Percentiles rank a stretch among this genome's conserved stretches.
phyloP scores from a whole-genome alignment of 2,797 vertebrate genomes.

The Labeo calbasu region DNA sequence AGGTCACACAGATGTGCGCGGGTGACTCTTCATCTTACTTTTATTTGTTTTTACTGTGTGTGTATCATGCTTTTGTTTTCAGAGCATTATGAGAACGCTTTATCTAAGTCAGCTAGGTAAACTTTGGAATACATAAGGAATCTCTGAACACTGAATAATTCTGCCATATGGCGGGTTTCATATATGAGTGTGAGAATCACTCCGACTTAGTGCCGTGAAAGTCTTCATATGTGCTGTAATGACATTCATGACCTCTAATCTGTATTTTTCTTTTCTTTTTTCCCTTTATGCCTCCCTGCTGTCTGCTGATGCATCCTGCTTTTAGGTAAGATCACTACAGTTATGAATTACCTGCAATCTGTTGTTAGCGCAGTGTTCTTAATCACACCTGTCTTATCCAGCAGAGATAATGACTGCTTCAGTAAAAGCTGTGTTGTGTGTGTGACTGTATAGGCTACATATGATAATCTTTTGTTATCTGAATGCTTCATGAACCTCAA shows the following conservation, averaged over 20 bases:
- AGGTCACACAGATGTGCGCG: slow-evolving; percentile 53
- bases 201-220: not conserved
- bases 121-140: not conserved
- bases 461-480: not conserved
- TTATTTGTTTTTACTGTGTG: slow-evolving; percentile 42
- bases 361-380: slow-evolving; percentile 13
- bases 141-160: not conserved
- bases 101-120: not conserved
- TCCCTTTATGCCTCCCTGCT: slow-evolving; percentile 27
- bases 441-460: not conserved
- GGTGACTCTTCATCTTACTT: slow-evolving; percentile 32
- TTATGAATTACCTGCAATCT: slow-evolving; percentile 37
- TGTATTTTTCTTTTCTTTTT: slow-evolving; percentile 36
- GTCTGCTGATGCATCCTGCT: slow-evolving; percentile 39
- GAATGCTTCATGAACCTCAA: not conserved
- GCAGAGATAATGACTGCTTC: slow-evolving; percentile 20
- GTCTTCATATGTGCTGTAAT: slow-evolving; percentile 14
- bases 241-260: slow-evolving; percentile 17
- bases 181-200: not conserved
- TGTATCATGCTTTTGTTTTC: slow-evolving; percentile 19
- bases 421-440: slow-evolving; percentile 18
- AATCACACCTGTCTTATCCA: slow-evolving; percentile 36
- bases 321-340: slow-evolving; percentile 59
- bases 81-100: not conserved
- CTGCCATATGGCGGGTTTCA: not conserved